phyloP scores from a whole-genome alignment of 2,113 vertebrate genomes.

The Xenopus laevis region DNA sequence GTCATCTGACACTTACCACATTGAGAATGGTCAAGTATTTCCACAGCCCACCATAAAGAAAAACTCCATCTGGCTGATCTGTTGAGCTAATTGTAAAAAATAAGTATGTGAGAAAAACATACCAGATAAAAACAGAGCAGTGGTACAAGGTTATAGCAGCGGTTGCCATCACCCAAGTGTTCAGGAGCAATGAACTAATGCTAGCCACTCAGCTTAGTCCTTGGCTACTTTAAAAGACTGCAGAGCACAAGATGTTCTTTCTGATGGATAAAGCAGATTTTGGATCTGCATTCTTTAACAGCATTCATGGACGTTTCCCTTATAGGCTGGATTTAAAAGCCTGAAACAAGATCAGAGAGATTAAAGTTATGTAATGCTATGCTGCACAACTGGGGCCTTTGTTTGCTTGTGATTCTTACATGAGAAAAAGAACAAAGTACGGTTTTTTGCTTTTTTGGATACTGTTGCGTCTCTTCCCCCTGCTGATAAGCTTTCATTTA shows the following conservation, averaged over 20 bases:
- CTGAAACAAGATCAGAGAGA: constrained; percentile 20
- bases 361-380: constrained; percentile 22
- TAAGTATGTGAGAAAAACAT: constrained; percentile 57
- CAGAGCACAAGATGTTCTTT: background rate
- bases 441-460: background rate
- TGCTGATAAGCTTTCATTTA: background rate
- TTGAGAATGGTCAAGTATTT: constrained; percentile 73
- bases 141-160: constrained; percentile 51
- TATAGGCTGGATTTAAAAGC: constrained; percentile 20
- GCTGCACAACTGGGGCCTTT: constrained; percentile 24
- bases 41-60: constrained; percentile 58
- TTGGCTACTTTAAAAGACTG: background rate
- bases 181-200: background rate
- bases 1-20: constrained; percentile 60
- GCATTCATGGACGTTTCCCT: background rate
- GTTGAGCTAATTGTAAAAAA: constrained; percentile 16
- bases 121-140: constrained; percentile 61
- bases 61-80: constrained; percentile 45
- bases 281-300: constrained; percentile 1
- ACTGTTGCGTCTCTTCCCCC: background rate
- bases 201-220: background rate
- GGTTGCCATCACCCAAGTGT: constrained; percentile 49
- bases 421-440: constrained; percentile 3
- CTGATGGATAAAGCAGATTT: constrained; percentile 4
- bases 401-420: constrained; percentile 4